Evolutionary conservation across 2,888 invertebrate genomes (phyloP).

Genomic region (Bombylius major): DNA sequence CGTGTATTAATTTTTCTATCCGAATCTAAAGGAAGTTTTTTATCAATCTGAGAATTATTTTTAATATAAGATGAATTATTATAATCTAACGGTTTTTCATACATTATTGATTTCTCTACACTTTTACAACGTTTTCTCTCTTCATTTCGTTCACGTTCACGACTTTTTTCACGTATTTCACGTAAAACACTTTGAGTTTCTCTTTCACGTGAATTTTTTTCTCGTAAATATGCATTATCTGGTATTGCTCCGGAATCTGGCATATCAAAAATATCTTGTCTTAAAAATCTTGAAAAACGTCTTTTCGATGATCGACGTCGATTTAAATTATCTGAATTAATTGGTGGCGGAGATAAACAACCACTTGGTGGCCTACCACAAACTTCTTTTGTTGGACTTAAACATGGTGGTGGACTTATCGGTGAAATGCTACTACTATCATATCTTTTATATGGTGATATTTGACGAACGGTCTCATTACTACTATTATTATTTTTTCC

Average conservation of each 20-base stretch:
- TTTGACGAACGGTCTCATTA: conserved; percentile 15
- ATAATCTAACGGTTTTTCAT: not conserved
- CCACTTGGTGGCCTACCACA: conserved; percentile 30
- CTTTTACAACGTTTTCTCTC: conserved; percentile 20
- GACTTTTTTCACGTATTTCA: conserved; percentile 51
- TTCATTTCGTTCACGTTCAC: conserved; percentile 26
- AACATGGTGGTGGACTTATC: not conserved
- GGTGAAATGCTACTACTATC: conserved; percentile 11
- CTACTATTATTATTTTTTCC: conserved; percentile 20
- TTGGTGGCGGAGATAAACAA: conserved; percentile 25
- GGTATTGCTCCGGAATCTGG: conserved; percentile 5
- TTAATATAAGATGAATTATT: not conserved
- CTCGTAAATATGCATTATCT: conserved; percentile 48
- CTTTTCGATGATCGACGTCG: conserved; percentile 40
- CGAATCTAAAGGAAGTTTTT: not conserved
- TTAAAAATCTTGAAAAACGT: conserved; percentile 58
- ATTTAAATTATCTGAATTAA: conserved; percentile 21
- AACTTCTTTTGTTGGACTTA: conserved; percentile 13
- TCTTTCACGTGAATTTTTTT: conserved; percentile 51
- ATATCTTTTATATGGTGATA: conserved; percentile 24
- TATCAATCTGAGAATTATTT: not conserved
- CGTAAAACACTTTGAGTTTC: conserved; percentile 54
- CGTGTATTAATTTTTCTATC: conserved; percentile 13
- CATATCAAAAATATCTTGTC: conserved; percentile 63
- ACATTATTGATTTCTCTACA: not conserved